These are phyloP conservation scores for Leptodactylus fallax DNA, from an alignment of 2,797 vertebrate genomes.

Conservation along the genomic window DNA sequence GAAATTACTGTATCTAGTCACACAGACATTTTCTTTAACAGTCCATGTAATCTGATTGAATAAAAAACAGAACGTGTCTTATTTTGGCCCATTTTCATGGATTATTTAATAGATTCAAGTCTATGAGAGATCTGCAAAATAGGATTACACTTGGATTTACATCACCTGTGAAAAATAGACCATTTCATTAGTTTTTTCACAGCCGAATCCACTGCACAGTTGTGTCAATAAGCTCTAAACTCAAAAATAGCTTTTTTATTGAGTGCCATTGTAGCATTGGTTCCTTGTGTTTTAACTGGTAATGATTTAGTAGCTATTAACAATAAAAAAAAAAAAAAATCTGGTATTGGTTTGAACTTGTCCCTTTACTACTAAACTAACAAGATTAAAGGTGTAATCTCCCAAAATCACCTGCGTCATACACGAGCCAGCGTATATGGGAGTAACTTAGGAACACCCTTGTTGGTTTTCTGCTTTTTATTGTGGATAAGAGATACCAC, in stretches of 20 bases:
- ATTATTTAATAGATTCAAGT: no score
- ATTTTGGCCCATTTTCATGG: no score
- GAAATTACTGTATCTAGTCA: no score
- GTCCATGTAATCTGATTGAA: no score
- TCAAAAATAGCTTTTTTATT: not conserved
- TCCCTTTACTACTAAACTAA: constrained; percentile 51
- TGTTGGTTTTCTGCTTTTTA: constrained; percentile 43
- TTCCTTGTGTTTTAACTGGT: not conserved
- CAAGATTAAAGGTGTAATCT: constrained; percentile 56
- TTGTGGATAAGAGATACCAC: constrained; percentile 21
- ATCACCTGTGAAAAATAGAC: no score
- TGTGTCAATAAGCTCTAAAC: no score
- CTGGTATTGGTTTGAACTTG: constrained; percentile 8
- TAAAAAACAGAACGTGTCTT: no score
- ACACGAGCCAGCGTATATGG: constrained; percentile 37
- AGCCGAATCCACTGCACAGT: no score
- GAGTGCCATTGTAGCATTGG: not conserved
- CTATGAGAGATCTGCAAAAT: no score
- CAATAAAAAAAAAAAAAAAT: constrained; percentile 3
- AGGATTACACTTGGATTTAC: no score
- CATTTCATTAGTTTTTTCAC: no score
- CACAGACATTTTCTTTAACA: no score
- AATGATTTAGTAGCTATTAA: not conserved
- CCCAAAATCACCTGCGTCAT: constrained; percentile 49
- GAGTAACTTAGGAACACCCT: constrained; percentile 57